Evolutionary conservation across 1,140 invertebrate species (phyloP).

Genomic region (Penaeus vannamei): DNA sequence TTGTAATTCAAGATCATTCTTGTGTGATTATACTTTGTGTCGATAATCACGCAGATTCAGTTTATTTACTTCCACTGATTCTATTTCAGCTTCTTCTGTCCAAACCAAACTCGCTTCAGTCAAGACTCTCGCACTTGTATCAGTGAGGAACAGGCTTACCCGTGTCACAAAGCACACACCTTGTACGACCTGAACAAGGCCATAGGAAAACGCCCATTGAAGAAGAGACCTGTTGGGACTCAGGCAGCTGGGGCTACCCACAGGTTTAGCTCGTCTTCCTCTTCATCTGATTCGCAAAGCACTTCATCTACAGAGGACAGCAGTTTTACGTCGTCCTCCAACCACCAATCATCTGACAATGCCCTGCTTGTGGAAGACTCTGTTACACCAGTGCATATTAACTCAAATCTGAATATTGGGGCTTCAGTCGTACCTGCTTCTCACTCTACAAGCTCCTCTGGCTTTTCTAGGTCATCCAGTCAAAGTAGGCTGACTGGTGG

Average conservation of each 20-base stretch:
- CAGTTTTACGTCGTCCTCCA: neutral
- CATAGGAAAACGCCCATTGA: conserved; percentile 41
- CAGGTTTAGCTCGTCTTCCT: neutral
- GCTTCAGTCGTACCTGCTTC: neutral
- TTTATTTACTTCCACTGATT: neutral
- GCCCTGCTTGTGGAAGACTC: neutral
- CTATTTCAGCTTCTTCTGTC: conserved; percentile 54
- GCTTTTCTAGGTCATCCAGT: neutral
- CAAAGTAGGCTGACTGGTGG: no score
- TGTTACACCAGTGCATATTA: neutral
- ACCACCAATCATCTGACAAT: neutral
- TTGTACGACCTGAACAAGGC: conserved; percentile 50
- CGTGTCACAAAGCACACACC: conserved; percentile 52
- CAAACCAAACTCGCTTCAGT: conserved; percentile 42
- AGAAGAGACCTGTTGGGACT: conserved; percentile 19
- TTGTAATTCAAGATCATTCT: neutral
- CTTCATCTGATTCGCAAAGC: neutral
- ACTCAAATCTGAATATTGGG: neutral
- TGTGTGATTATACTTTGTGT: neutral
- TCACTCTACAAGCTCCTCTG: neutral
- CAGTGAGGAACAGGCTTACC: conserved; percentile 36
- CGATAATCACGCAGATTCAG: no score
- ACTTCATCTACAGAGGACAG: neutral
- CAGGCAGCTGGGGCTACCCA: neutral
- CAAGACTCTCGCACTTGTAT: conserved; percentile 52